A percentile compares a stretch with the other conserved stretches of the same genome.
Conservation (phyloP, 35 echinoderm and acorn worm genomes). For the Amphiura filiformis region DNA sequence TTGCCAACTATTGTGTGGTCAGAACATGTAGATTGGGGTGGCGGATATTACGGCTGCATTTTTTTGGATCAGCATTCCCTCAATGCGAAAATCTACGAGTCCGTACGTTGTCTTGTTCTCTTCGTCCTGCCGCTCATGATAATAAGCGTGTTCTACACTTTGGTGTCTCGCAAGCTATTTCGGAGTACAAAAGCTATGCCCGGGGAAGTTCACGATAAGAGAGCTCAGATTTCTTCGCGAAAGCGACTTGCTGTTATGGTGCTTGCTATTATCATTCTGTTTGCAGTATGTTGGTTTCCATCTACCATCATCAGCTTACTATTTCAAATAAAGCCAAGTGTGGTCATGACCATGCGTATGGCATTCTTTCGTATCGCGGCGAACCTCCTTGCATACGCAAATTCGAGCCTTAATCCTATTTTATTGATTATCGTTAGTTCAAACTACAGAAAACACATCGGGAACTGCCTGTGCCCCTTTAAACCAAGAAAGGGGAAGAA, state of each 20-base stretch:
- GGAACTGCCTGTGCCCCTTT: background rate
- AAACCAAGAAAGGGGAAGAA: background rate
- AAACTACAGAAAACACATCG: slow-evolving; percentile 10
- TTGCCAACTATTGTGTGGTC: slow-evolving; percentile 28
- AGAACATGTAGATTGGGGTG: background rate
- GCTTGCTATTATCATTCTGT: slow-evolving; percentile 60
- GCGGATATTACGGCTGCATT: background rate
- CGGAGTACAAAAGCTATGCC: slow-evolving; percentile 59
- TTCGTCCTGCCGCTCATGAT: slow-evolving; percentile 51
- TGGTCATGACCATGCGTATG: background rate
- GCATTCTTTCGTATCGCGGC: background rate
- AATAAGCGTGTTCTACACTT: slow-evolving; percentile 50
- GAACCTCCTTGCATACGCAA: slow-evolving; percentile 8
- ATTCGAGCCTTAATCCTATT: slow-evolving; percentile 26
- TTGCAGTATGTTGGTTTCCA: slow-evolving; percentile 72
- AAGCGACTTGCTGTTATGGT: slow-evolving; percentile 54
- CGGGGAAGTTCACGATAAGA: slow-evolving; percentile 66
- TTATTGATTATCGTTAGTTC: slow-evolving; percentile 23
- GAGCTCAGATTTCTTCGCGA: slow-evolving; percentile 45
- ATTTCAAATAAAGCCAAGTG: background rate
- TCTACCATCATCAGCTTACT: background rate
- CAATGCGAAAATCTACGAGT: slow-evolving; percentile 22
- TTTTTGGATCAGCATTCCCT: background rate
- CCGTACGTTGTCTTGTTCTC: slow-evolving; percentile 21
- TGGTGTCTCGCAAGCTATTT: slow-evolving; percentile 57